Evolutionary conservation across 2,113 vertebrate species (phyloP).

Genomic region (Coryphaenoides rupestris): DNA sequence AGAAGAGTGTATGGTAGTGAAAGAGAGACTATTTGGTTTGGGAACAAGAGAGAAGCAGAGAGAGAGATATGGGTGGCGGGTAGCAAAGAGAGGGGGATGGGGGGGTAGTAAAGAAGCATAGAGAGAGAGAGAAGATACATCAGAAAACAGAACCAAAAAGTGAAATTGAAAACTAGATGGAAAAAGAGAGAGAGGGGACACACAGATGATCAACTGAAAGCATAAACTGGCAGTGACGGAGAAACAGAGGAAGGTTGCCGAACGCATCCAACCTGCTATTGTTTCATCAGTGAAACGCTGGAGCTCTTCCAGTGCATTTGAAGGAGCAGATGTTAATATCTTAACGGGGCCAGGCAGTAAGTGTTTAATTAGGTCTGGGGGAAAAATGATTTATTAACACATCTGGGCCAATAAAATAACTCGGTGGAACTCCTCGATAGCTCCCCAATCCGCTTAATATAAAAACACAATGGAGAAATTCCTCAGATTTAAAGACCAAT

Average conservation of each 20-base stretch:
- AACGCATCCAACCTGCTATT: conserved; percentile 24
- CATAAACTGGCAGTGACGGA: neutral
- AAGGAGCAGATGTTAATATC: conserved; percentile 66
- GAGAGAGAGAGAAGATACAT: neutral
- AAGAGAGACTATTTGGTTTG: no score
- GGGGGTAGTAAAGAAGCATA: conserved; percentile 1
- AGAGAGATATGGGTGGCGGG: no score
- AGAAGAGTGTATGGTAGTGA: no score
- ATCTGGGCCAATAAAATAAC: conserved; percentile 60
- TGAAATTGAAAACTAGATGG: neutral
- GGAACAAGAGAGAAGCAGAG: no score
- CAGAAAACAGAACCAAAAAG: neutral
- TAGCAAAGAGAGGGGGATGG: conserved; percentile 9
- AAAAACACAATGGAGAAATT: conserved; percentile 12
- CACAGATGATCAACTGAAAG: neutral
- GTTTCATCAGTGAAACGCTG: conserved; percentile 29
- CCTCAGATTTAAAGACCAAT: conserved; percentile 12
- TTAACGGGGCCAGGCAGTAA: conserved; percentile 53
- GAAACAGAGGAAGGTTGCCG: conserved; percentile 8
- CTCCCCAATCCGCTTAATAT: conserved; percentile 8
- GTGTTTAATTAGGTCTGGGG: conserved; percentile 60
- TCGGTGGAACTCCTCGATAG: conserved; percentile 41
- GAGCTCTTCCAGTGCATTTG: conserved; percentile 48
- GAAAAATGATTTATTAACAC: conserved; percentile 62
- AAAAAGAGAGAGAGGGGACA: neutral